Percentiles rank a stretch among this genome's conserved stretches.
Conservation (phyloP, 2,797 vertebrate genomes). For the Meda fulgida region DNA sequence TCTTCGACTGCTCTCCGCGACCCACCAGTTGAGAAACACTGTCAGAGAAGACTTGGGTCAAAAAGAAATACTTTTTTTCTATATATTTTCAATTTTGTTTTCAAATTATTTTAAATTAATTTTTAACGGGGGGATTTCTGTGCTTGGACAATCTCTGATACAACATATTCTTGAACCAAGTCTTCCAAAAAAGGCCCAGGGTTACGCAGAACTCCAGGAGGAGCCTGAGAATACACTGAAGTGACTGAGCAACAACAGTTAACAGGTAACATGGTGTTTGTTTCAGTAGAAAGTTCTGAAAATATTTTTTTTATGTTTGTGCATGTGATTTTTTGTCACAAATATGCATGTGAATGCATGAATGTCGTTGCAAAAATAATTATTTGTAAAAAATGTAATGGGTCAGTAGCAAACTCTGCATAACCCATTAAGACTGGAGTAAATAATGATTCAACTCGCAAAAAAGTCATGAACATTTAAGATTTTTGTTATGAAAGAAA, state of each 20-base stretch:
- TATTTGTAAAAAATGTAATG: background rate
- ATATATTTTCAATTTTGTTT: background rate
- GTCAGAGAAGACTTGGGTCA: conserved; percentile 39
- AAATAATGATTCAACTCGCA: background rate
- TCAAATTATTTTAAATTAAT: background rate
- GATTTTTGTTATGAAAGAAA: background rate
- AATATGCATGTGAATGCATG: background rate
- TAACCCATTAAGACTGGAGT: conserved; percentile 35
- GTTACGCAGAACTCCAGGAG: conserved; percentile 34
- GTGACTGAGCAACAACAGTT: background rate
- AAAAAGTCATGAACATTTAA: background rate
- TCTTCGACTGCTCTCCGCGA: background rate
- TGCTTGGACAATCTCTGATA: background rate
- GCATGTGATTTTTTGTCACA: background rate
- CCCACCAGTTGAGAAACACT: background rate
- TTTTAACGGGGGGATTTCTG: background rate
- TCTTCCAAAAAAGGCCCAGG: background rate
- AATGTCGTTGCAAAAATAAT: background rate
- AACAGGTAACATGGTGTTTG: background rate
- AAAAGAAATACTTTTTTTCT: background rate
- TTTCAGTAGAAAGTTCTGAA: background rate
- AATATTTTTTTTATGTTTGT: background rate
- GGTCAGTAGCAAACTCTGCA: conserved; percentile 24
- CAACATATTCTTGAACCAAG: conserved; percentile 45
- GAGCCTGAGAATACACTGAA: background rate